phyloP scores from a whole-genome alignment of 2,113 vertebrate genomes.

The Hippocampus guttulatus region DNA sequence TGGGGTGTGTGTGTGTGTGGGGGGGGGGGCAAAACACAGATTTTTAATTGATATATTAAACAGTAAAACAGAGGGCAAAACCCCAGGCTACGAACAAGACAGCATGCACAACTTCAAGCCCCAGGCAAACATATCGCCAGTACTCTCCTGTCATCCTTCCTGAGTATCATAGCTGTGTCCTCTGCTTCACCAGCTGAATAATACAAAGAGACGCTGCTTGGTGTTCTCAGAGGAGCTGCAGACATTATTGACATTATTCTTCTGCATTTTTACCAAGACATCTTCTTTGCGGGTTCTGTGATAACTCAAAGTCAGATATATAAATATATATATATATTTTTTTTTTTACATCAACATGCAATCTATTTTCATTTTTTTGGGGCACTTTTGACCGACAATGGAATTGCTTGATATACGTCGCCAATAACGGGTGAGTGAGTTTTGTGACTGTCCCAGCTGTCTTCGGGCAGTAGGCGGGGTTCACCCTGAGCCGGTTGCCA shows the following conservation, averaged over 20 bases:
- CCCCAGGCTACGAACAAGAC: slow-evolving; percentile 63
- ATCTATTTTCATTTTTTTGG: too few relatives aligned
- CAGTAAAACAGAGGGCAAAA: slow-evolving; percentile 71
- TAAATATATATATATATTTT: too few relatives aligned
- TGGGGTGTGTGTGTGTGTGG: too few relatives aligned
- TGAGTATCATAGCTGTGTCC: slow-evolving; percentile 19
- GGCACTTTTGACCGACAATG: too few relatives aligned
- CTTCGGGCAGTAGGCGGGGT: too few relatives aligned
- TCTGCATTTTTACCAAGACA: not conserved
- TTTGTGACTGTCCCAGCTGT: too few relatives aligned
- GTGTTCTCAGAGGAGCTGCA: not conserved
- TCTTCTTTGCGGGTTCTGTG: not conserved
- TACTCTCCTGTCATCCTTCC: slow-evolving; percentile 15
- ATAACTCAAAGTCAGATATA: not conserved
- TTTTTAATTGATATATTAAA: slow-evolving; percentile 75
- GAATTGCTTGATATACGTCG: too few relatives aligned
- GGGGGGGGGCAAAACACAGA: slow-evolving; percentile 51
- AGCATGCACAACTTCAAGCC: slow-evolving; percentile 39
- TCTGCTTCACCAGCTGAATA: slow-evolving; percentile 31
- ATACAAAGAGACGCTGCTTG: slow-evolving; percentile 4
- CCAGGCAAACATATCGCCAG: slow-evolving; percentile 19
- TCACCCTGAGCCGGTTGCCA: too few relatives aligned
- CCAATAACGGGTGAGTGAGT: too few relatives aligned
- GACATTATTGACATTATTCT: not conserved
- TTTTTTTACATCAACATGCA: too few relatives aligned